These are phyloP conservation scores for Geophilus truncorum DNA, from an alignment of 2,888 invertebrate genomes.

Conservation along the genomic window DNA sequence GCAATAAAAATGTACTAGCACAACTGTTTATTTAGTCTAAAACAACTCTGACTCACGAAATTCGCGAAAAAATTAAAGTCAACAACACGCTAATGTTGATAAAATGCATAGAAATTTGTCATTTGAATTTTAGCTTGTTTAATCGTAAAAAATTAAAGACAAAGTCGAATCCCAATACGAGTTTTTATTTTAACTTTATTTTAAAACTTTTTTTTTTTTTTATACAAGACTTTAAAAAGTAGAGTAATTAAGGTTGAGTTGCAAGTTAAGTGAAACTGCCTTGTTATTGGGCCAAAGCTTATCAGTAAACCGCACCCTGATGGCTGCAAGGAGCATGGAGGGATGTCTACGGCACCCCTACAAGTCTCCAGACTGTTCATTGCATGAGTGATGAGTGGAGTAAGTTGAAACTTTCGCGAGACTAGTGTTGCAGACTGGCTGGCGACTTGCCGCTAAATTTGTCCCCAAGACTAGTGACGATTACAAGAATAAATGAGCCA, in stretches of 20 bases:
- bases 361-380: slow-evolving; percentile 11
- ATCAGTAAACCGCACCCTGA: slow-evolving; percentile 5
- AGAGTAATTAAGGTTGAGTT: background rate
- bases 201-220: background rate
- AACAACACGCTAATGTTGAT: too few species aligned
- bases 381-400: slow-evolving; percentile 15
- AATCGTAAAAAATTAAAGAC: too few species aligned
- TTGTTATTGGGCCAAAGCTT: background rate
- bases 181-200: too few species aligned
- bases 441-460: slow-evolving; percentile 30
- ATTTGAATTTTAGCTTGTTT: too few species aligned
- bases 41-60: background rate
- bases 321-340: background rate
- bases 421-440: slow-evolving; percentile 10
- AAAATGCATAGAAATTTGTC: too few species aligned
- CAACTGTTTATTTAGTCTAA: background rate
- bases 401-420: slow-evolving; percentile 11
- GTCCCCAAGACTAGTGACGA: slow-evolving; percentile 2
- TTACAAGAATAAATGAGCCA: slow-evolving; percentile 16
- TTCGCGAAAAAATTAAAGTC: background rate
- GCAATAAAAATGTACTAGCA: background rate
- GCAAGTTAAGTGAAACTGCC: background rate
- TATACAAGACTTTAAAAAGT: background rate
- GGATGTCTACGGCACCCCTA: background rate
- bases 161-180: too few species aligned